These are phyloP conservation scores for Encarsia formosa DNA, from an alignment of 2,888 invertebrate genomes.

Conservation along the genomic window DNA sequence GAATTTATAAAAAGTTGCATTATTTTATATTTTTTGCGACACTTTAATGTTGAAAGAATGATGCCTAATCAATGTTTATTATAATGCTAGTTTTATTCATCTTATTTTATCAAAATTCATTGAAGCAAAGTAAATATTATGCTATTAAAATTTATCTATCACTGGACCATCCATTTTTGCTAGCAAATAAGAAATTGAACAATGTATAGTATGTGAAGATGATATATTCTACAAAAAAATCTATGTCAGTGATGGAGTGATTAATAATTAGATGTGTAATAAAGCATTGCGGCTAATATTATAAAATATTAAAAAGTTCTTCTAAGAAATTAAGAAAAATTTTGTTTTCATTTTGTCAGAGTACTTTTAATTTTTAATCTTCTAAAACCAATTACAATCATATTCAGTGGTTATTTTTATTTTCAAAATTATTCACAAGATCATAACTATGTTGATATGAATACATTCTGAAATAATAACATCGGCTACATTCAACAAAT, in stretches of 20 bases:
- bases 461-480: slow-evolving; percentile 41
- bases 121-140: slow-evolving; percentile 18
- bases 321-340: slow-evolving; percentile 17
- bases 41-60: slow-evolving; percentile 21
- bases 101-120: slow-evolving; percentile 20
- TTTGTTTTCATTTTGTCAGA: slow-evolving; percentile 6
- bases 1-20: slow-evolving; percentile 23
- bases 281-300: slow-evolving; percentile 23
- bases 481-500: slow-evolving; percentile 35
- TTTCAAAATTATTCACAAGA: slow-evolving; percentile 31
- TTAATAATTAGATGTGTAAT: slow-evolving; percentile 25
- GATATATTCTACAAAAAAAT: slow-evolving; percentile 21
- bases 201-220: slow-evolving; percentile 25
- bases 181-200: slow-evolving; percentile 22
- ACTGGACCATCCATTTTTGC: slow-evolving; percentile 24
- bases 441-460: slow-evolving; percentile 37
- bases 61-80: slow-evolving; percentile 18
- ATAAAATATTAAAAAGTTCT: slow-evolving; percentile 25
- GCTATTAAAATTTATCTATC: slow-evolving; percentile 16
- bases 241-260: slow-evolving; percentile 25
- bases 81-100: slow-evolving; percentile 8
- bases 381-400: slow-evolving; percentile 22
- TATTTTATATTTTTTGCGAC: slow-evolving; percentile 16
- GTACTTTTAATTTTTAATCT: slow-evolving; percentile 2
- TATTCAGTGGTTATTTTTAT: slow-evolving; percentile 28